Evolutionary conservation across 2,113 vertebrate species (phyloP).

Genomic region (Pristiophorus japonicus): DNA sequence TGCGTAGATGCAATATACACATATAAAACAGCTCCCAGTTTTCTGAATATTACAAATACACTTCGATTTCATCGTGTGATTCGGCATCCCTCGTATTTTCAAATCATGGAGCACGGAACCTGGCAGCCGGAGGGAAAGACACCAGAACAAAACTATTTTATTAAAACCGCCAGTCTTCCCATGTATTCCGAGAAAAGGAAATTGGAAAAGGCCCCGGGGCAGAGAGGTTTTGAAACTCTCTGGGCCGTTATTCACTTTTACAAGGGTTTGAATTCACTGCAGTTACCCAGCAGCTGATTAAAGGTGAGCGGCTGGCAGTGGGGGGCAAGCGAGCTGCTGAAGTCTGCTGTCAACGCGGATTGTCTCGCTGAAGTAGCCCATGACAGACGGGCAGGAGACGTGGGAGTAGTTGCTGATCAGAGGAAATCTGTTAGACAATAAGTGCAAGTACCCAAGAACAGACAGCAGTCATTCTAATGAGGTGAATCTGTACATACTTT

Average conservation of each 20-base stretch:
- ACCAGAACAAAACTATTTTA: neutral
- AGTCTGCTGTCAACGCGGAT: slow-evolving; percentile 29
- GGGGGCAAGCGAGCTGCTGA: neutral
- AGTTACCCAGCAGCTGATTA: slow-evolving; percentile 12
- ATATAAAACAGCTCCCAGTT: neutral
- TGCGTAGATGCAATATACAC: neutral
- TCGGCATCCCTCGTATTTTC: neutral
- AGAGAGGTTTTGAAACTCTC: neutral
- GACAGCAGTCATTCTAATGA: neutral
- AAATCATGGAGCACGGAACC: neutral
- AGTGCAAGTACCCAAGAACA: neutral
- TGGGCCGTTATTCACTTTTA: neutral
- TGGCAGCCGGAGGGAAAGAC: neutral
- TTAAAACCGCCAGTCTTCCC: neutral
- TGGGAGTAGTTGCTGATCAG: neutral
- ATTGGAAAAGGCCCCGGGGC: neutral
- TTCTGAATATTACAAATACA: neutral
- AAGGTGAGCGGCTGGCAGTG: neutral
- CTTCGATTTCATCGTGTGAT: neutral
- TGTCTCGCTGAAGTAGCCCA: slow-evolving; percentile 9
- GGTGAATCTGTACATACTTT: neutral
- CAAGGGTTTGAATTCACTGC: neutral
- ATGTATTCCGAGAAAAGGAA: neutral
- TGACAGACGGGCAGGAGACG: slow-evolving; percentile 26
- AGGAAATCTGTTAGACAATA: slow-evolving; percentile 28